A percentile compares a stretch with the other conserved stretches of the same genome.
Evolutionary conservation across 2,888 invertebrate genomes (phyloP).

Genomic region (Omphaloscelis lunosa): DNA sequence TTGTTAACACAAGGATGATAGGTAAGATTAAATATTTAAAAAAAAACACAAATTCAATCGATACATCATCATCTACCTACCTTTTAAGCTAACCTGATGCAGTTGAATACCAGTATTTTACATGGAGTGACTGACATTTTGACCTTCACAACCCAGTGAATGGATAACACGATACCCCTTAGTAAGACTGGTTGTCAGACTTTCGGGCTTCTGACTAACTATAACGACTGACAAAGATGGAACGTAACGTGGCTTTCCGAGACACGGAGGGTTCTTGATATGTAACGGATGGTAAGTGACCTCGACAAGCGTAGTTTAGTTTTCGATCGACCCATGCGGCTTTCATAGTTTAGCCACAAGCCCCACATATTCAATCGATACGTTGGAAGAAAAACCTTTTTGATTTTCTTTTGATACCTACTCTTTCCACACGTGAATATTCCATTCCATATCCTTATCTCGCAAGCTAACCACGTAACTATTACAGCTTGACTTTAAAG

Average conservation of each 20-base stretch:
- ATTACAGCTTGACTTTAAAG: slow-evolving; percentile 74
- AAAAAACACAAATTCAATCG: too few relatives aligned
- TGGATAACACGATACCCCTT: not conserved
- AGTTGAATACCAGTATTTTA: too few relatives aligned
- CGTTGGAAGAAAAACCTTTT: not conserved
- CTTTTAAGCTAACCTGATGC: not conserved
- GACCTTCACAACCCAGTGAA: not conserved
- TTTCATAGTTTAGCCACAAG: too few relatives aligned
- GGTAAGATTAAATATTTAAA: too few relatives aligned
- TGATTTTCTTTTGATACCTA: not conserved
- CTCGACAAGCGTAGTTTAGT: too few relatives aligned
- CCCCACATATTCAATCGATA: too few relatives aligned
- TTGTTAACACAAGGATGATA: not conserved
- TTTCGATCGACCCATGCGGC: too few relatives aligned
- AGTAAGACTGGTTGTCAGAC: not conserved
- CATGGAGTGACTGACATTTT: too few relatives aligned
- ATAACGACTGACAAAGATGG: not conserved
- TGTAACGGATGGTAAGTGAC: not conserved
- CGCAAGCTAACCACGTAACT: slow-evolving; percentile 65
- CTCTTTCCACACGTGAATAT: slow-evolving; percentile 5
- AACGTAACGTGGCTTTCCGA: not conserved
- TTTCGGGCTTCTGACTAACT: not conserved
- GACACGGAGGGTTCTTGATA: not conserved
- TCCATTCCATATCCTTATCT: slow-evolving; percentile 14
- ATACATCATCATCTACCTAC: too few relatives aligned